Percentiles rank a stretch among this genome's conserved stretches.
phyloP scores from a whole-genome alignment of 2,797 vertebrate species.

The Danio aesculapii region DNA sequence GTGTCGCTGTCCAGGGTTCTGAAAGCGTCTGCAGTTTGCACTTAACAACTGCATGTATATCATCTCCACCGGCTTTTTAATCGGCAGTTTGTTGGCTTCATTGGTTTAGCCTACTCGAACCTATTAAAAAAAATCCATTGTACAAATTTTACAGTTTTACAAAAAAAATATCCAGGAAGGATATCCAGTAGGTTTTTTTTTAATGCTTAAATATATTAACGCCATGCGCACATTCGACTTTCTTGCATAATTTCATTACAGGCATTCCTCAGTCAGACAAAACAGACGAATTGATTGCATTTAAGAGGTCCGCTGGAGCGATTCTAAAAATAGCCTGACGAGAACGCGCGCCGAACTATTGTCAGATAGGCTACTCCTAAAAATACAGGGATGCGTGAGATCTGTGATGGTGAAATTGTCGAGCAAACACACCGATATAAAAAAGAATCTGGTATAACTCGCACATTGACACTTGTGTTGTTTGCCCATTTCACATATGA shows the following conservation, averaged over 20 bases:
- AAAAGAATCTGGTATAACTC: background rate
- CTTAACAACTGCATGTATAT: no score
- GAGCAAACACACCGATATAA: conserved; percentile 20
- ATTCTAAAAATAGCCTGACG: conserved; percentile 54
- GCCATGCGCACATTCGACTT: background rate
- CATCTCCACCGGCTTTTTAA: background rate
- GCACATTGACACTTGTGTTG: background rate
- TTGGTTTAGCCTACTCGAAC: background rate
- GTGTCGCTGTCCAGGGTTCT: conserved; percentile 38
- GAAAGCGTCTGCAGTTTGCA: background rate
- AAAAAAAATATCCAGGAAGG: background rate
- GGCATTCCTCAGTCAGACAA: conserved; percentile 11
- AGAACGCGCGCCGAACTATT: conserved; percentile 18
- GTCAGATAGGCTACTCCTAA: conserved; percentile 27
- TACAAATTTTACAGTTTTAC: background rate
- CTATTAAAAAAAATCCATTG: background rate
- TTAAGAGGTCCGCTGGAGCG: conserved; percentile 36
- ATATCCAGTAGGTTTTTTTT: background rate
- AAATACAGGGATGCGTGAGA: conserved; percentile 21
- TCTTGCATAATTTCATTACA: background rate
- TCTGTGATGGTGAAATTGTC: background rate
- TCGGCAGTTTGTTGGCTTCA: background rate
- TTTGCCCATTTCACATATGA: conserved; percentile 68
- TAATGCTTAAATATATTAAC: background rate
- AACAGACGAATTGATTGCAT: conserved; percentile 45